Conservation (phyloP, 2,888 invertebrate species). For the Vandiemenella viatica region DNA sequence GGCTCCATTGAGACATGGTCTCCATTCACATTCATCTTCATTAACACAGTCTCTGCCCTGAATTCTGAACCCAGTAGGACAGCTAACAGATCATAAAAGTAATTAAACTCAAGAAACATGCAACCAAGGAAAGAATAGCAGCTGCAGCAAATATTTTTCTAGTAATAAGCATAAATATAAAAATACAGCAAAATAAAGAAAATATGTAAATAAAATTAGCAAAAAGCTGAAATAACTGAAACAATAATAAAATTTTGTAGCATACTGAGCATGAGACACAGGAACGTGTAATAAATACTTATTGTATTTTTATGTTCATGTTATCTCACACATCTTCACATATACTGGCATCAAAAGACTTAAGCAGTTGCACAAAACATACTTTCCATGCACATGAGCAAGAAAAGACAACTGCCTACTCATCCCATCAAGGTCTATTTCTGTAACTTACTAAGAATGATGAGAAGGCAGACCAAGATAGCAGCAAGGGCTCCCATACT, state of each 20-base stretch:
- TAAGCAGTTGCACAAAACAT: too few species aligned
- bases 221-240: too few species aligned
- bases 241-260: too few species aligned
- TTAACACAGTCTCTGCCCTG: slow-evolving; percentile 34
- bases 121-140: neutral
- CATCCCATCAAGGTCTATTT: neutral
- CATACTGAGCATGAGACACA: too few species aligned
- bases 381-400: neutral
- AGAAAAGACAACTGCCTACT: neutral
- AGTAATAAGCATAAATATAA: too few species aligned
- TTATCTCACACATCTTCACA: too few species aligned
- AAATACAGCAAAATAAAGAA: too few species aligned
- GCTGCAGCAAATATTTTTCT: too few species aligned
- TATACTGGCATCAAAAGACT: too few species aligned
- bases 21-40: slow-evolving; percentile 31
- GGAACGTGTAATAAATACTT: too few species aligned
- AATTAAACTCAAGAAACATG: neutral
- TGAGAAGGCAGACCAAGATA: slow-evolving; percentile 91
- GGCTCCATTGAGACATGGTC: slow-evolving; percentile 31
- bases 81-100: slow-evolving; percentile 37
- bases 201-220: too few species aligned
- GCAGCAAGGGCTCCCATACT: slow-evolving; percentile 95
- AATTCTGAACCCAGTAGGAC: slow-evolving; percentile 59
- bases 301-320: too few species aligned
- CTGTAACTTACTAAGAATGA: slow-evolving; percentile 79